A percentile compares a stretch with the other conserved stretches of the same genome.
These are phyloP conservation scores for Carterocephalus palaemon DNA, from an alignment of 2,888 invertebrate species.

Conservation along the genomic window DNA sequence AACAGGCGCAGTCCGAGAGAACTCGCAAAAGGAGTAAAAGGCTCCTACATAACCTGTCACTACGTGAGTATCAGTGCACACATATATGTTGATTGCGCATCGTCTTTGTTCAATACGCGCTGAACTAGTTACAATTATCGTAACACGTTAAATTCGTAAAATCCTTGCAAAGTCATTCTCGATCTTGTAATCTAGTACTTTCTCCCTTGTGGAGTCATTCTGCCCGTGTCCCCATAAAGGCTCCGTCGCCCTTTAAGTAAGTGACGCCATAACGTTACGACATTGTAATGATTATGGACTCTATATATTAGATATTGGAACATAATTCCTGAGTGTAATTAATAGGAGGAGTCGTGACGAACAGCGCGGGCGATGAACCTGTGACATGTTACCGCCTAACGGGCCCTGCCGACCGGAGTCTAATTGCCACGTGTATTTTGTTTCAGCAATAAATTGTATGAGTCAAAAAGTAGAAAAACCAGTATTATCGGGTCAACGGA, in stretches of 20 bases:
- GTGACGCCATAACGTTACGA: conserved; percentile 32
- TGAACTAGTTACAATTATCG: conserved; percentile 31
- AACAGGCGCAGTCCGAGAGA: conserved; percentile 78
- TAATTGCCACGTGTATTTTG: conserved; percentile 76
- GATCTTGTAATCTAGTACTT: conserved; percentile 33
- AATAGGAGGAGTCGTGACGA: conserved; percentile 36
- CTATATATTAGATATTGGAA: no score
- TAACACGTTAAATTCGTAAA: conserved; percentile 34
- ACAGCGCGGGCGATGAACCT: conserved; percentile 66
- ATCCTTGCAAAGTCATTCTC: conserved; percentile 47
- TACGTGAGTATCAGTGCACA: conserved; percentile 71
- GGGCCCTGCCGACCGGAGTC: conserved; percentile 41
- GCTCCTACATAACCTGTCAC: conserved; percentile 80
- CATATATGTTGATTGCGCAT: conserved; percentile 45
- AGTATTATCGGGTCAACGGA: conserved; percentile 99
- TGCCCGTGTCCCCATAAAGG: conserved; percentile 26
- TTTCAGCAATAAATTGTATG: conserved; percentile 96
- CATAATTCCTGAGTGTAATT: conserved; percentile 6
- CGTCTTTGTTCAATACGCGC: conserved; percentile 39
- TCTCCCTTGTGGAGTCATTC: conserved; percentile 23
- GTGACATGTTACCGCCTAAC: conserved; percentile 43
- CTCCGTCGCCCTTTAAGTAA: conserved; percentile 31
- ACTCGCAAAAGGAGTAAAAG: conserved; percentile 79
- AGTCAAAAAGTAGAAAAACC: conserved; percentile 99
- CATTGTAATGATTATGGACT: conserved; percentile 11